Conservation (phyloP, 2,113 vertebrate genomes). For the Todiramphus saurophagus region DNA sequence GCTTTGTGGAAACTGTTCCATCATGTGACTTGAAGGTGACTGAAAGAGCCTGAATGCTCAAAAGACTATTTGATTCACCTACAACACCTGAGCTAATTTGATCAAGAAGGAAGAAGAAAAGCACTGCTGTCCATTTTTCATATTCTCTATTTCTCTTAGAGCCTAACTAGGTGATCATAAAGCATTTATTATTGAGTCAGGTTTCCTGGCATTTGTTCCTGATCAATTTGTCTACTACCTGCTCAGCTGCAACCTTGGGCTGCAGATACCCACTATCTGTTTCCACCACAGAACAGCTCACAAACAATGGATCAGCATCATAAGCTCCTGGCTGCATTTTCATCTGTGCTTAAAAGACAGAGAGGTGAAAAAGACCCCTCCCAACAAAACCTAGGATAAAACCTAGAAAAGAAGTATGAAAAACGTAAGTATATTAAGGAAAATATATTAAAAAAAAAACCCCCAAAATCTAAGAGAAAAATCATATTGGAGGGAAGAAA, state of each 20-base stretch:
- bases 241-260: background rate
- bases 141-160: background rate
- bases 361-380: background rate
- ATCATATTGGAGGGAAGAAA: background rate
- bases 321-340: background rate
- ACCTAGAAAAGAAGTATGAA: background rate
- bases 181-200: background rate
- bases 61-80: background rate
- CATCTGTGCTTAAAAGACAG: background rate
- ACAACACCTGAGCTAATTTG: background rate
- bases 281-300: background rate
- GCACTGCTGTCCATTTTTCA: background rate
- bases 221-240: background rate
- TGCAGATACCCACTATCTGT: background rate
- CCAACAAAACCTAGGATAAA: background rate
- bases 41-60: background rate
- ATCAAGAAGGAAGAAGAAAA: background rate
- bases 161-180: background rate
- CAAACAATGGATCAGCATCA: background rate
- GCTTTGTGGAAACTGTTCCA: background rate
- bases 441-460: background rate
- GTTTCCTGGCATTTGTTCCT: background rate
- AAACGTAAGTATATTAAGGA: accelerated
- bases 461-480: background rate
- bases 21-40: background rate